Evolutionary conservation across 2,797 vertebrate species (phyloP).

Genomic region (Myotis findleyi): DNA sequence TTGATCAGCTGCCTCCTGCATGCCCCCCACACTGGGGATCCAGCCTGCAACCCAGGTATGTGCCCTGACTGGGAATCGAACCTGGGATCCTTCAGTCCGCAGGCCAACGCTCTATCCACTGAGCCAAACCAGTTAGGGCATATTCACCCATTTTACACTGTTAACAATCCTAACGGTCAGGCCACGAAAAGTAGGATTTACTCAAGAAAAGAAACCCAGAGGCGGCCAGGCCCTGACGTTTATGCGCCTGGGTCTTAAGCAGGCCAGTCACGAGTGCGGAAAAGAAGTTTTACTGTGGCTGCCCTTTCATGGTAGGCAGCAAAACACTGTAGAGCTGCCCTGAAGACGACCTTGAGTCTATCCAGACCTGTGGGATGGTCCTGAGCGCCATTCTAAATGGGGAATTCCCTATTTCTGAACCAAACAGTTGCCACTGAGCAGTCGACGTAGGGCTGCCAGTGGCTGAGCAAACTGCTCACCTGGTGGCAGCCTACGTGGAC

Average conservation of each 20-base stretch:
- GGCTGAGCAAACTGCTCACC: neutral
- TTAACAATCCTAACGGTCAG: neutral
- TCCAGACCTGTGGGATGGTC: neutral
- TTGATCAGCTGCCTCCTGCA: too few relatives aligned
- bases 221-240: neutral
- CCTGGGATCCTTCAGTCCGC: too few relatives aligned
- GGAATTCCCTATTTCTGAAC: constrained; percentile 77
- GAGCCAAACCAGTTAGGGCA: neutral
- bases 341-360: neutral
- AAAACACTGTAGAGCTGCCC: neutral
- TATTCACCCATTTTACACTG: neutral
- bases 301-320: neutral
- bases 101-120: neutral
- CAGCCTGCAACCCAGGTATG: too few relatives aligned
- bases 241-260: neutral
- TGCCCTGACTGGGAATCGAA: too few relatives aligned
- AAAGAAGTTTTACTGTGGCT: neutral
- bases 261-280: constrained; percentile 6
- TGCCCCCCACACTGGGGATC: too few relatives aligned
- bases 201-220: neutral
- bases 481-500: neutral
- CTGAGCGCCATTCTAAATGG: constrained; percentile 28
- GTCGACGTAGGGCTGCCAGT: too few relatives aligned
- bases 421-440: constrained; percentile 10
- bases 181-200: neutral